Evolutionary conservation across 2,888 invertebrate genomes (phyloP).

Genomic region (Chromoteleia sp.): DNA sequence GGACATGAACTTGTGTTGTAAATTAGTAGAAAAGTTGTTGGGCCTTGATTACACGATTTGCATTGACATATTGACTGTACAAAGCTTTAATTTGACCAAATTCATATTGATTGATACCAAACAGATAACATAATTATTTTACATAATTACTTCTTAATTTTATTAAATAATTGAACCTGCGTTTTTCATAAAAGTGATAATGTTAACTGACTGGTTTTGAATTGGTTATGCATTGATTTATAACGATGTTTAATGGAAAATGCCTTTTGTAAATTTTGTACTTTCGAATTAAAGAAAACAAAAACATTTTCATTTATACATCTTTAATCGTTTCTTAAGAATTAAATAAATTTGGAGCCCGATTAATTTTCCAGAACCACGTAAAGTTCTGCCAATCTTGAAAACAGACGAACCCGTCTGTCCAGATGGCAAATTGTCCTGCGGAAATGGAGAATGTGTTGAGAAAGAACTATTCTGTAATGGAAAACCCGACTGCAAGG

Average conservation of each 20-base stretch:
- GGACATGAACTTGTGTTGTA: slow-evolving; percentile 58
- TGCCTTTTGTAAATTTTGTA: too few species aligned
- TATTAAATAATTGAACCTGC: too few species aligned
- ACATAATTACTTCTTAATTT: not conserved
- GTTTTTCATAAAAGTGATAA: not conserved
- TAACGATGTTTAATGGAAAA: slow-evolving; percentile 35
- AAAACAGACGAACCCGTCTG: slow-evolving; percentile 97
- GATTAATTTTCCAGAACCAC: slow-evolving; percentile 90
- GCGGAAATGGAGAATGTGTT: slow-evolving; percentile 96
- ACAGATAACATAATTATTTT: slow-evolving; percentile 27
- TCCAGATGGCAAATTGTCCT: slow-evolving; percentile 94
- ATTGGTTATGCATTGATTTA: slow-evolving; percentile 22
- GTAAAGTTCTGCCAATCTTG: slow-evolving; percentile 94
- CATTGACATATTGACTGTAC: slow-evolving; percentile 59
- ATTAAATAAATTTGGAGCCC: slow-evolving; percentile 32
- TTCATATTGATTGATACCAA: slow-evolving; percentile 32
- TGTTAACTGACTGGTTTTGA: slow-evolving; percentile 35
- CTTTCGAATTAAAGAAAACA: not conserved
- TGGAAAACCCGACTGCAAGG: slow-evolving; percentile 96
- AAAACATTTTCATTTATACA: slow-evolving; percentile 31
- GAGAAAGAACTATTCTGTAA: slow-evolving; percentile 97
- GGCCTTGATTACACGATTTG: slow-evolving; percentile 66
- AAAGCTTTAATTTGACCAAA: slow-evolving; percentile 63
- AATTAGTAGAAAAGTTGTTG: slow-evolving; percentile 64
- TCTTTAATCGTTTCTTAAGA: not conserved